Evolutionary conservation across 2,797 vertebrate species (phyloP).

Genomic region (Gymnothorax reevesii): DNA sequence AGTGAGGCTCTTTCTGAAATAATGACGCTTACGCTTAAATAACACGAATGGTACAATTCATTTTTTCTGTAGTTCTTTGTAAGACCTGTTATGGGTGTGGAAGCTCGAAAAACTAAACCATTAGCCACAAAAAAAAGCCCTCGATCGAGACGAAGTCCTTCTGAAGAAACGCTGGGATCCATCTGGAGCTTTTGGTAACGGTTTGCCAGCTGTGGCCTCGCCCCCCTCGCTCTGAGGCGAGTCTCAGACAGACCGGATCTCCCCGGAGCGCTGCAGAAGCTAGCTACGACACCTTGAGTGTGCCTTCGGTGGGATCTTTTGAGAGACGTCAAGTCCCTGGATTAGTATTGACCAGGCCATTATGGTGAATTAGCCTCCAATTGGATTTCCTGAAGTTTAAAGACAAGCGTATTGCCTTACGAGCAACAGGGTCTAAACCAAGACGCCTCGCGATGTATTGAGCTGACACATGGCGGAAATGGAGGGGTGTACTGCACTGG

Average conservation of each 20-base stretch:
- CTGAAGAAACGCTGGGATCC: too few relatives aligned
- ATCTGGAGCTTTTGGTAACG: too few relatives aligned
- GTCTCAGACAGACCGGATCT: not conserved
- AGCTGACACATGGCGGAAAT: conserved; percentile 21
- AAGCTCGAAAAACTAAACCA: too few relatives aligned
- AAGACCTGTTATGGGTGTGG: too few relatives aligned
- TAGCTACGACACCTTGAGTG: conserved; percentile 3
- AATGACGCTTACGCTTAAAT: too few relatives aligned
- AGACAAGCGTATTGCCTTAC: conserved; percentile 64
- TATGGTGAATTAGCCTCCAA: conserved; percentile 63
- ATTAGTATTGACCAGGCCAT: conserved; percentile 71
- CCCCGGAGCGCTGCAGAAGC: not conserved
- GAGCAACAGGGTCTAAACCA: conserved; percentile 59
- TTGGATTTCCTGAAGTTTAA: conserved; percentile 67
- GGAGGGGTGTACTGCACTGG: not conserved
- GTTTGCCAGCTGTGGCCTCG: conserved; percentile 17
- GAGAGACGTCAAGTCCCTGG: conserved; percentile 59
- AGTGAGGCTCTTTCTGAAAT: too few relatives aligned
- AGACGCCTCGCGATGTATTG: conserved; percentile 53
- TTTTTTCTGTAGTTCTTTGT: too few relatives aligned
- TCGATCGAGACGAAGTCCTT: too few relatives aligned
- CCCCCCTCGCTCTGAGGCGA: conserved; percentile 34
- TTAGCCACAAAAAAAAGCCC: too few relatives aligned
- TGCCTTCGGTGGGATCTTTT: conserved; percentile 54
- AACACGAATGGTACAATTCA: too few relatives aligned